Evolutionary conservation across 1,140 invertebrate genomes (phyloP).

Genomic region (Temnothorax nylanderi): DNA sequence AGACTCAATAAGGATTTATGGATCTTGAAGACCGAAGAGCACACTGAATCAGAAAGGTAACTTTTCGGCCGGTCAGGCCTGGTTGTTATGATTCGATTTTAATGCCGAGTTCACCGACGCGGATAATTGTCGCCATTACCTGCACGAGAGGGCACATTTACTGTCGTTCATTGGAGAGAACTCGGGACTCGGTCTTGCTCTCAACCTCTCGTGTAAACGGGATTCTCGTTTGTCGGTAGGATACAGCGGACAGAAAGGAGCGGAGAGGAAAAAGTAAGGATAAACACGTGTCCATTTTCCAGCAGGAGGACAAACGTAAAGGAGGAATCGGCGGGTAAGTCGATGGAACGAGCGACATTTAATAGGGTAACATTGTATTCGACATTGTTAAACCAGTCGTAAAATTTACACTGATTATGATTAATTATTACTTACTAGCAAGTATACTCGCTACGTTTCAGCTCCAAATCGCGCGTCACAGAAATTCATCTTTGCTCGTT

Average conservation of each 20-base stretch:
- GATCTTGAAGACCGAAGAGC: neutral
- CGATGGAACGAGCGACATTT: neutral
- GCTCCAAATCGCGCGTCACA: neutral
- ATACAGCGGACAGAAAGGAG: slow-evolving; percentile 12
- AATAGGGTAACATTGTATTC: neutral
- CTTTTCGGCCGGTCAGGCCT: slow-evolving; percentile 41
- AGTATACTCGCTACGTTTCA: neutral
- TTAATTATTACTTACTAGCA: neutral
- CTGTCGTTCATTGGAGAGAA: slow-evolving; percentile 71
- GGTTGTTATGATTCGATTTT: slow-evolving; percentile 79
- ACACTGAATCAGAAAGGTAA: slow-evolving; percentile 10
- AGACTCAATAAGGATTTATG: slow-evolving; percentile 43
- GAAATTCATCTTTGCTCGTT: neutral
- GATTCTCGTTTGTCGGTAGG: slow-evolving; percentile 77
- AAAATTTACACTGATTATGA: neutral
- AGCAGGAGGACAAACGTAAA: slow-evolving; percentile 33
- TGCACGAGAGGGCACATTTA: slow-evolving; percentile 82
- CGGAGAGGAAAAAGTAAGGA: neutral
- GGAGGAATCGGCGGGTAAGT: neutral
- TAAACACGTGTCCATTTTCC: neutral
- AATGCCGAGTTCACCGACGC: slow-evolving; percentile 78
- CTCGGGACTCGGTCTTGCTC: slow-evolving; percentile 72
- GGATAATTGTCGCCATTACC: slow-evolving; percentile 82
- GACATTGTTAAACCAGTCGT: neutral
- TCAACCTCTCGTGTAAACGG: slow-evolving; percentile 78